Base-by-base conservation (phyloP, 2,113 vertebrate species). In the Amazona vittata region DNA sequence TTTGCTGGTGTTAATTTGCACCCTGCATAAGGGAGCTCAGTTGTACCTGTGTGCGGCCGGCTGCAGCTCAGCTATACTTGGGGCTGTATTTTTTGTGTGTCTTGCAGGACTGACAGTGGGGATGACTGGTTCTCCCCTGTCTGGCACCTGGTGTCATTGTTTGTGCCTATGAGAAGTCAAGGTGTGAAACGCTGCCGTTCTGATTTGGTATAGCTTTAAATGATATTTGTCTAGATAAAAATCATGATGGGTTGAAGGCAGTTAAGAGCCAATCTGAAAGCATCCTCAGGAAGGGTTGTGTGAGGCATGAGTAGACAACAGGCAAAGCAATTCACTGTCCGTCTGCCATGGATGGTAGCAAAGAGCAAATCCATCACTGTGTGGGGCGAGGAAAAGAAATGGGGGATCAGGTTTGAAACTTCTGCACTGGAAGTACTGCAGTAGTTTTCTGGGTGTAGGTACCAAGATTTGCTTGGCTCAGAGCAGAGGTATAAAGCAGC, bases 11-110 rank as follows among this genome's bases (percentile, higher is more conserved):
- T 62, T 62, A 8, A 28, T 69, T 52, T 8, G 26, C 37, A 1
- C 0, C 7, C 35, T 1, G 28, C 1, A 4, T 15, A 9, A 49
- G 44, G 82, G 47, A 74, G 53, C 60, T 4, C 47, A 2, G 0
- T 6, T 1, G 76, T 62, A 4, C 12, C 37, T 3, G 37, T 2
- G 28, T 5, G 81, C 8, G 10, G 70, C 29, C 2, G 5, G 24
- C 1, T 8, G 53, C 74, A 21, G 49, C 80, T 73, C 80, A 0
- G 73, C 33, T 82, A 0, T 26, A 0, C 79, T 29, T 29, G 33
- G 3, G 35, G 13, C 44, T 86, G 50, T 68, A 1, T 37, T 91
- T 93, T 73, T 25, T 60, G 86, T 1, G 39, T 0, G 3, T 52
- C 57, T 65, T 12, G 28, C 49, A 63, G 70, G 33, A 13, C 35